Evolutionary conservation across 2,888 invertebrate species (phyloP), one percentile per base, ranked within the genome.

Genomic region (Microctonus aethiopoides): DNA sequence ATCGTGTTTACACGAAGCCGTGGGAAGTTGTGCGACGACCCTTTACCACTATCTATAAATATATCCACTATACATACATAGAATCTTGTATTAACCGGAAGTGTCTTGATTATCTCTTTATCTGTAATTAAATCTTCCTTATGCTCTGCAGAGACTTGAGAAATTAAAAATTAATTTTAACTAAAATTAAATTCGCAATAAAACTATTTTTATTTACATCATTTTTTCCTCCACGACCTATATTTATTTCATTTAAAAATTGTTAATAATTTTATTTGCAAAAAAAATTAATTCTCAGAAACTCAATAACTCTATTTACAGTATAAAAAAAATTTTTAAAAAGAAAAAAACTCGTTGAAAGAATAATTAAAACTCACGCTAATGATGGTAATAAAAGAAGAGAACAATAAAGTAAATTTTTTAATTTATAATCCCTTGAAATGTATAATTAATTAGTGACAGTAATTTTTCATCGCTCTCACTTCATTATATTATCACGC

Each of bases 1-100:
- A 73, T 72, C 72, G 64, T 73, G 72, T 75, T 73, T 73, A 71
- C 71, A 62, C 65, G 73, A 60, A 46, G 69, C 56, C 70, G 75
- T 70, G 70, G 67, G 72, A 73, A 73, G 66, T 72, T 67, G 59
- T 70, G 68, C 57, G 32, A 57, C 46, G 46, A 65, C 39, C 56
- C 65, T 54, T 56, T 13, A 54, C 54, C 22, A 16, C 57, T 61
- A 71, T 66, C 39, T 13, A 20, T 32, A 26, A 11, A 52, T 22
- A 26, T 32, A 24, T 46, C 51, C 56, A 29, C 13, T 32, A 34
- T 46, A 46, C 20, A 20, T 46, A 46, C 16, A 56, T 13, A n/a
- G 34, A 34, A 34, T 16, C 20, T 26, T 16, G 16, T 51, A n/a
- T 29, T 11, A 32, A 57, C 57, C 57, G 57, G 57, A 57, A 57